Base-by-base conservation (phyloP, 2,113 vertebrate genomes). In the Sceloporus tristichus region DNA sequence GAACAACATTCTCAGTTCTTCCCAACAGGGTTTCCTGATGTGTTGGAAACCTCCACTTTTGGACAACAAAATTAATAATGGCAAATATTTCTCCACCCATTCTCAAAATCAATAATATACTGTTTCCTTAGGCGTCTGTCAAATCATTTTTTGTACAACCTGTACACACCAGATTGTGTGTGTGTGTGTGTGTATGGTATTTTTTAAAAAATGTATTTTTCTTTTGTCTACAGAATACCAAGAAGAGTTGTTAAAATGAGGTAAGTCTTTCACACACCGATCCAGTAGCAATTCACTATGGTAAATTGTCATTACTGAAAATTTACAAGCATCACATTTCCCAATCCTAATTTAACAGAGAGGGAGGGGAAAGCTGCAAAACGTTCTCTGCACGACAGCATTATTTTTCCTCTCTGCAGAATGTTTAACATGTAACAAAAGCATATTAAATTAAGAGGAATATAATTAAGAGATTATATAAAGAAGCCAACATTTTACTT, bases 381-480 rank as follows among this genome's bases (percentile, higher is more conserved):
- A 40, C 34, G 53, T 25, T 75, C 86, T 65, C 68, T 75, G 79
- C 53, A 82, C 16, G 13, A 34, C 7, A 76, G n/a, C 27, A 70
- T 71, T 79, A 27, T 42, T 78, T 84, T 40, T 42, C 68, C 68
- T 73, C 71, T 73, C 62, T 79, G 38, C 66, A 81, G 48, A 62
- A 66, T 56, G 27, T 59, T 79, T 71, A 71, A 79, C 16, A 68
- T 75, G 25, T 59, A 79, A 79, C n/a, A 66, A 75, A 59, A 34
- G 76, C 25, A 71, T 19, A 65, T 18, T 42, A 23, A 79, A 79
- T 73, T 71, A 73, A 79, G 53, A 42, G 53, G 70, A 88, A 85
- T 73, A 73, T 73, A 85, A 88, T 85, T 85, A 85, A 85, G 42
- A 71, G 66, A 48, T 88, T 79, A 88, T 27, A 56, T 19, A 19